phyloP scores from a whole-genome alignment of 2,797 vertebrate species.

The Squalus acanthias region DNA sequence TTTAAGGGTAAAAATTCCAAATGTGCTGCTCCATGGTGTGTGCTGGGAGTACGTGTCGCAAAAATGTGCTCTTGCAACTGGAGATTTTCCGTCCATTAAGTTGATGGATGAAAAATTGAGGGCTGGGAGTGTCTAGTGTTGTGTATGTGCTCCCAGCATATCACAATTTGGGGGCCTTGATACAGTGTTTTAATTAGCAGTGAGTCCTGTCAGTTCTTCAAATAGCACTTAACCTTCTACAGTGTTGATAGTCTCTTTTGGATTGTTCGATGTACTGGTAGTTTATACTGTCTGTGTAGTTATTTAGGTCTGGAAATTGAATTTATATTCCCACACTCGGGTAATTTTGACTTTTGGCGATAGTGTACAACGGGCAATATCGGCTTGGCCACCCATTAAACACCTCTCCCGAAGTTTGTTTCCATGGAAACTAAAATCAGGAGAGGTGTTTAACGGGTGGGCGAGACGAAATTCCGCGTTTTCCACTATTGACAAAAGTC shows the following conservation, averaged over 20 bases:
- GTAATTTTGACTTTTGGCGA: neutral
- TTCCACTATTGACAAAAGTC: neutral
- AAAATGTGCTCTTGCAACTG: too few relatives aligned
- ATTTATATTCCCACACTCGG: neutral
- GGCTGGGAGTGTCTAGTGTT: neutral
- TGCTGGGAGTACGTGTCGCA: neutral
- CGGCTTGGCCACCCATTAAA: too few relatives aligned
- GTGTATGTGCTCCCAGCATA: neutral
- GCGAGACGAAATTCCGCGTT: neutral
- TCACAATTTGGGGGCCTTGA: neutral
- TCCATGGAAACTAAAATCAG: too few relatives aligned
- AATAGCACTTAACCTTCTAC: neutral
- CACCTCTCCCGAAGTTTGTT: neutral
- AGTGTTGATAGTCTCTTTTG: neutral
- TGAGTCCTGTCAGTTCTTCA: neutral
- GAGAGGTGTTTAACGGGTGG: too few relatives aligned
- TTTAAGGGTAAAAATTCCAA: neutral
- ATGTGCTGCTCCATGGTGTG: neutral
- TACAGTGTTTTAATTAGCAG: neutral
- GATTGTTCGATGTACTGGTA: neutral
- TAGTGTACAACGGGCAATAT: too few relatives aligned
- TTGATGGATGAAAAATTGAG: neutral
- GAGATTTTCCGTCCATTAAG: neutral
- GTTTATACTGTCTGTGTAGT: neutral
- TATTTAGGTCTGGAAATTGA: neutral